Evolutionary conservation across 2,113 vertebrate genomes (phyloP).

Genomic region (Nematolebias whitei): DNA sequence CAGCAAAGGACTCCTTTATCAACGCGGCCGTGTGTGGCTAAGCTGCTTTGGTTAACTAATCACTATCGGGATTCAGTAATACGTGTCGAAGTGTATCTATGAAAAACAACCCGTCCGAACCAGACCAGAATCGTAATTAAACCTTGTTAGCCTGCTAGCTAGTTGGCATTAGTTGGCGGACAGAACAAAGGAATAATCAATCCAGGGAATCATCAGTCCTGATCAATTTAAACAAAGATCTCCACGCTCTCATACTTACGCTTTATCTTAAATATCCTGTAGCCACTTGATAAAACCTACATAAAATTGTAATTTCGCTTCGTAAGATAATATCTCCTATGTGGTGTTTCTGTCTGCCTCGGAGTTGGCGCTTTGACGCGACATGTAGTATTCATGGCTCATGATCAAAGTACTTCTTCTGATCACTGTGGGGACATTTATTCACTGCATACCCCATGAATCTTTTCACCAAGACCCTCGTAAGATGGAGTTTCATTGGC

Average conservation of each 20-base stretch:
- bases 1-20: slow-evolving; percentile 30
- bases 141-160: slow-evolving; percentile 55
- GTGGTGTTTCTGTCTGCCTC: too few relatives aligned
- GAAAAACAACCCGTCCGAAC: neutral
- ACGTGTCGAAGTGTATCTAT: neutral
- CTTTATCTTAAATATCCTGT: too few relatives aligned
- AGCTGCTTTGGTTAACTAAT: neutral
- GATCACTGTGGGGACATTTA: too few relatives aligned
- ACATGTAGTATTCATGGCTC: too few relatives aligned
- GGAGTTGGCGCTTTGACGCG: too few relatives aligned
- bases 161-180: slow-evolving; percentile 64
- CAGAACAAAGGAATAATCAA: slow-evolving; percentile 80
- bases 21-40: slow-evolving; percentile 1
- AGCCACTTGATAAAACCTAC: neutral
- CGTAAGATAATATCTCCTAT: too few relatives aligned
- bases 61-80: neutral
- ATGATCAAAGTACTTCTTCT: too few relatives aligned
- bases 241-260: neutral
- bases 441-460: too few relatives aligned
- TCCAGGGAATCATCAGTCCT: slow-evolving; percentile 43
- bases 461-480: too few relatives aligned
- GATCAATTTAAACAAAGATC: slow-evolving; percentile 13
- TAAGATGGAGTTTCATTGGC: too few relatives aligned
- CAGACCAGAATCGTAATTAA: slow-evolving; percentile 11
- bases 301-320: neutral